Evolutionary conservation across 2,113 vertebrate species (phyloP).

Genomic region (Oncorhynchus gorbuscha): DNA sequence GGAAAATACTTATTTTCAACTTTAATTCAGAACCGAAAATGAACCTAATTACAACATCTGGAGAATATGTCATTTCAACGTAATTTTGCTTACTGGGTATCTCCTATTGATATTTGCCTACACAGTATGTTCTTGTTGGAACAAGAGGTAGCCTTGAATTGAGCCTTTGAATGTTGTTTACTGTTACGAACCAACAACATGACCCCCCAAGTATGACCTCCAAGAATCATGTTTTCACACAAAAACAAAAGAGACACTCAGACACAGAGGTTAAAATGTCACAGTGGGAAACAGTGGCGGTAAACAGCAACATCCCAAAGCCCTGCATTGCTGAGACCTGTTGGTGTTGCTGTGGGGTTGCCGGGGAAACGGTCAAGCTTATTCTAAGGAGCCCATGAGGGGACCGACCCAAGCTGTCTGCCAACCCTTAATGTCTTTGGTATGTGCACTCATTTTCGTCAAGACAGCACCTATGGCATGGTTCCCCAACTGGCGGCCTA

Average conservation of each 20-base stretch:
- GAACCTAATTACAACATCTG: no score
- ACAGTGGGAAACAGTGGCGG: constrained; percentile 18
- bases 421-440: constrained; percentile 36
- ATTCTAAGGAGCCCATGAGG: constrained; percentile 57
- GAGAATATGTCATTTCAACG: no score
- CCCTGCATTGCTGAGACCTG: constrained; percentile 69
- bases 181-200: neutral
- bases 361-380: constrained; percentile 66
- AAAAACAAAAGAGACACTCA: constrained; percentile 16
- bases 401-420: constrained; percentile 56
- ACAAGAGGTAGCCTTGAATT: neutral
- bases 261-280: constrained; percentile 40
- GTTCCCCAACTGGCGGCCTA: neutral
- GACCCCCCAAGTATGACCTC: neutral
- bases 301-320: constrained; percentile 55
- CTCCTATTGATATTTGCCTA: no score
- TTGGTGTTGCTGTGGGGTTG: constrained; percentile 67
- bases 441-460: constrained; percentile 55
- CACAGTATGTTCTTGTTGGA: no score
- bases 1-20: no score
- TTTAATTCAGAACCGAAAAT: no score
- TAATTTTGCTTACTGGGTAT: no score
- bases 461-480: neutral
- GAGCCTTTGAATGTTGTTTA: neutral
- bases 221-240: constrained; percentile 14